These are phyloP conservation scores for Tychaedon coryphoeus DNA, from an alignment of 2,113 vertebrate species.

Conservation along the genomic window DNA sequence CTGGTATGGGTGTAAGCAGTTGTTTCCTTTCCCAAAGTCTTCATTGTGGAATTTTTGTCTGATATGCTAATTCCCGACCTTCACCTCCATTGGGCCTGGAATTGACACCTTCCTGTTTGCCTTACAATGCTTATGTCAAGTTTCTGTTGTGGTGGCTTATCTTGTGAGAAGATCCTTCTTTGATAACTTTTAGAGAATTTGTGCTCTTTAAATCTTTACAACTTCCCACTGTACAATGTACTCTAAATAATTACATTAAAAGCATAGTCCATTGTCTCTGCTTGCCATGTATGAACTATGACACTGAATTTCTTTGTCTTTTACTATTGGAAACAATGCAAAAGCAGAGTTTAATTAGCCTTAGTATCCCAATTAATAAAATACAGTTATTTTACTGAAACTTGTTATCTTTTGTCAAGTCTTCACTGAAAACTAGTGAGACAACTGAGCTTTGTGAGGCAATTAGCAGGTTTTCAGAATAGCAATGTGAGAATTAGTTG, in stretches of 20 bases:
- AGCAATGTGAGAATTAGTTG: neutral
- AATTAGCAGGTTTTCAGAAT: slow-evolving; percentile 23
- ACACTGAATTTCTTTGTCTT: neutral
- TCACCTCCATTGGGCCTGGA: neutral
- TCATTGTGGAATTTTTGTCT: neutral
- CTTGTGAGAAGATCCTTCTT: neutral
- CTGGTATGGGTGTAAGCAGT: neutral
- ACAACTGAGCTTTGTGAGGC: neutral
- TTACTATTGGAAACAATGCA: neutral
- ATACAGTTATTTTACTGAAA: neutral
- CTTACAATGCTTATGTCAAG: neutral
- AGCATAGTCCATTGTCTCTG: neutral
- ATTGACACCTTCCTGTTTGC: neutral
- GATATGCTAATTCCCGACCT: neutral
- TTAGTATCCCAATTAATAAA: neutral
- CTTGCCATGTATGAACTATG: accelerated
- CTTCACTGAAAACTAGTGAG: neutral
- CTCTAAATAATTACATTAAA: neutral
- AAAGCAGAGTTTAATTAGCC: neutral
- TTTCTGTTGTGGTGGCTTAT: neutral
- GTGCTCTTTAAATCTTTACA: neutral
- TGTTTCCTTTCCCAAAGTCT: neutral
- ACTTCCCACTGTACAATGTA: neutral
- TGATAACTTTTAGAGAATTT: neutral
- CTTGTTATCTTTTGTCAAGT: neutral